phyloP scores from a whole-genome alignment of 2,888 invertebrate species.

The Acronicta aceris region DNA sequence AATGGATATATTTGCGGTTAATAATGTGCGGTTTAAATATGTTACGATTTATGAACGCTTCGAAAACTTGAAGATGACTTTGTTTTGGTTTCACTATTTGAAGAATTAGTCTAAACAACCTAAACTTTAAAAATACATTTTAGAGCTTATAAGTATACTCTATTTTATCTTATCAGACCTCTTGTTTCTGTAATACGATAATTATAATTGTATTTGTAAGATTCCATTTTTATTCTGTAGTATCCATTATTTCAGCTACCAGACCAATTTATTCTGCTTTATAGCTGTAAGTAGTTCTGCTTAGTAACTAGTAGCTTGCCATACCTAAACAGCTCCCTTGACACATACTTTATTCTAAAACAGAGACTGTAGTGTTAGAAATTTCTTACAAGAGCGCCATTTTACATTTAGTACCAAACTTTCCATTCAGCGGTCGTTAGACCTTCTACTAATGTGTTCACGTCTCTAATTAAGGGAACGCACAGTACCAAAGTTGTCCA shows the following conservation, averaged over 20 bases:
- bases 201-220: not conserved
- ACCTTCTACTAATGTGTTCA: constrained; percentile 63
- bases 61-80: too few species aligned
- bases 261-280: constrained; percentile 21
- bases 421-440: constrained; percentile 49
- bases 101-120: too few species aligned
- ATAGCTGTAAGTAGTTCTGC: constrained; percentile 20
- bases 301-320: constrained; percentile 42
- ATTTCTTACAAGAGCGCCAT: constrained; percentile 54
- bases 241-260: not conserved
- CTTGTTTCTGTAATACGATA: too few species aligned
- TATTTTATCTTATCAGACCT: too few species aligned
- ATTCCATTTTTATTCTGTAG: not conserved
- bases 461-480: constrained; percentile 63
- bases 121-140: too few species aligned
- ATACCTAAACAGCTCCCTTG: constrained; percentile 51
- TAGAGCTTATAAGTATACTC: too few species aligned
- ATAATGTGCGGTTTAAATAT: too few species aligned
- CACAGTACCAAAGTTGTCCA: constrained; percentile 63
- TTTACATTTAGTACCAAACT: constrained; percentile 57
- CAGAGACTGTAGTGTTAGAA: constrained; percentile 41
- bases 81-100: too few species aligned
- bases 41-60: too few species aligned
- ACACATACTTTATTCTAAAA: constrained; percentile 40
- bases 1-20: too few species aligned